Evolutionary conservation across 2,797 vertebrate genomes (phyloP).

Genomic region (Carapus acus): DNA sequence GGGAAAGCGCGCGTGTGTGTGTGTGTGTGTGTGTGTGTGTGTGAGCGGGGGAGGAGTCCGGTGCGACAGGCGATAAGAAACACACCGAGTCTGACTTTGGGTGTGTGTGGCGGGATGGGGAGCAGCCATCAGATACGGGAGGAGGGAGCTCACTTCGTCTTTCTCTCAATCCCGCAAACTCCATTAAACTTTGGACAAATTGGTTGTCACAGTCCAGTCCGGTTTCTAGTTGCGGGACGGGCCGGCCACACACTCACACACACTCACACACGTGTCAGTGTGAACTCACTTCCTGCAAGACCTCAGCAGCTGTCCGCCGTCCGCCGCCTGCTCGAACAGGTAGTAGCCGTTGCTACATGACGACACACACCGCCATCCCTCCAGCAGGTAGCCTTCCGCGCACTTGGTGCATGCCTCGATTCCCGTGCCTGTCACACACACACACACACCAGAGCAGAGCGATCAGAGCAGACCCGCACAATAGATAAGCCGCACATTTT

Average conservation of each 20-base stretch:
- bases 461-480: background rate
- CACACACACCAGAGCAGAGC: constrained; percentile 3
- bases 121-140: too few relatives aligned
- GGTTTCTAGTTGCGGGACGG: too few relatives aligned
- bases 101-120: constrained; percentile 6
- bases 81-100: constrained; percentile 8
- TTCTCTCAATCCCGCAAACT: background rate
- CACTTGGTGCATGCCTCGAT: constrained; percentile 89
- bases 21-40: too few relatives aligned
- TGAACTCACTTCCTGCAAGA: constrained; percentile 87
- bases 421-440: constrained; percentile 77
- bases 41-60: too few relatives aligned
- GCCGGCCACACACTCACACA: too few relatives aligned
- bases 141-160: too few relatives aligned
- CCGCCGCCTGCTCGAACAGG: constrained; percentile 76
- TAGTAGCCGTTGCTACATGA: constrained; percentile 85
- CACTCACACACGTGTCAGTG: too few relatives aligned
- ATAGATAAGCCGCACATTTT: too few relatives aligned
- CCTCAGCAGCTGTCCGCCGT: constrained; percentile 76
- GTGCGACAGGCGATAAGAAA: too few relatives aligned
- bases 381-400: constrained; percentile 82
- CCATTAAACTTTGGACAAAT: constrained; percentile 1
- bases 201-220: constrained; percentile 1
- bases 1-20: too few relatives aligned
- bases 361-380: constrained; percentile 88